A percentile compares a stretch with the other conserved stretches of the same genome.
Conservation (phyloP, 2,888 invertebrate genomes). For the Xestia rhomboidea region DNA sequence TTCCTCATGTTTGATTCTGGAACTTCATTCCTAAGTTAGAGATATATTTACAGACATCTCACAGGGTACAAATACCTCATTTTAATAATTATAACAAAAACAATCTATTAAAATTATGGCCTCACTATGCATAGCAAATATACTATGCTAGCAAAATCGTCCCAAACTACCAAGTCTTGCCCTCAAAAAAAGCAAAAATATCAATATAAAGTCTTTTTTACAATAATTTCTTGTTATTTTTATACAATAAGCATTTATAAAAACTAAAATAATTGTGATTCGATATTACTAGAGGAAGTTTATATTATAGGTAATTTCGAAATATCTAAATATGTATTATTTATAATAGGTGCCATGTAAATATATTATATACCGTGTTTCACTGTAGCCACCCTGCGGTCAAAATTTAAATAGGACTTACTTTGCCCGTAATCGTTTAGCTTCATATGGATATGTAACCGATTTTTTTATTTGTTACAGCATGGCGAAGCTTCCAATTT, state of each 20-base stretch:
- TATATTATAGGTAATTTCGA: slow-evolving; percentile 41
- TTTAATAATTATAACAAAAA: slow-evolving; percentile 42
- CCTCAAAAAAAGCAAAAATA: slow-evolving; percentile 60
- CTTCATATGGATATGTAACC: slow-evolving; percentile 32
- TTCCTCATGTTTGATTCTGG: slow-evolving; percentile 47
- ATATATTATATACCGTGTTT: slow-evolving; percentile 45
- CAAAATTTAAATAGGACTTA: slow-evolving; percentile 21
- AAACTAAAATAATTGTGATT: slow-evolving; percentile 61
- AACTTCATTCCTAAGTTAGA: slow-evolving; percentile 16
- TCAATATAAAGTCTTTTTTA: slow-evolving; percentile 57
- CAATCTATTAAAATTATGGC: slow-evolving; percentile 47
- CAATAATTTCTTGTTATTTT: slow-evolving; percentile 43
- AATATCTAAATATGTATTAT: slow-evolving; percentile 43
- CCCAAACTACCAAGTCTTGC: slow-evolving; percentile 50
- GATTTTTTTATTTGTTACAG: neutral
- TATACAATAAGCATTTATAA: slow-evolving; percentile 62
- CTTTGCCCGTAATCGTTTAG: neutral
- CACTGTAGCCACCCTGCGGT: slow-evolving; percentile 17
- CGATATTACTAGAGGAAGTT: slow-evolving; percentile 42
- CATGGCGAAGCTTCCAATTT: slow-evolving; percentile 8
- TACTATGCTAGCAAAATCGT: slow-evolving; percentile 49
- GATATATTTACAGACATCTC: slow-evolving; percentile 17
- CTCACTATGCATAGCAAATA: slow-evolving; percentile 55
- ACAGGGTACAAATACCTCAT: slow-evolving; percentile 50
- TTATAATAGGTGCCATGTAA: slow-evolving; percentile 52